Conservation (phyloP, 2,113 vertebrate species). For the Sinocyclocheilus anshuiensis region DNA sequence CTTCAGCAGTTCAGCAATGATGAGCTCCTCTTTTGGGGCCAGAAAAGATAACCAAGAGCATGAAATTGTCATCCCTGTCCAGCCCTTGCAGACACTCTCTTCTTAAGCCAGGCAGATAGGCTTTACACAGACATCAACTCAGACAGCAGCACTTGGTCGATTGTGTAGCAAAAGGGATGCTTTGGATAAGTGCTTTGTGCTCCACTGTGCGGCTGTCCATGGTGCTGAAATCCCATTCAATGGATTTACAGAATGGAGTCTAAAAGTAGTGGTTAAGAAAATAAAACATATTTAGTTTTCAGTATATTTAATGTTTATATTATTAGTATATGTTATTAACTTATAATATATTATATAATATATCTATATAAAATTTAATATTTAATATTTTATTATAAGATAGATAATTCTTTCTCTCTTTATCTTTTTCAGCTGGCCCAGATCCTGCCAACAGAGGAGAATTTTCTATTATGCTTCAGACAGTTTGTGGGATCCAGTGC, state of each 20-base stretch:
- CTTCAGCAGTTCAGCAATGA: constrained; percentile 33
- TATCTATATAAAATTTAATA: no score
- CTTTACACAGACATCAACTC: constrained; percentile 6
- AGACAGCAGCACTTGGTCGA: constrained; percentile 28
- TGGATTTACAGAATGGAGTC: background rate
- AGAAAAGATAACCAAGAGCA: constrained; percentile 24
- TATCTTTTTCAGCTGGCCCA: constrained; percentile 83
- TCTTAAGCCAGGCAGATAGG: constrained; percentile 39
- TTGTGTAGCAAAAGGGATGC: constrained; percentile 2
- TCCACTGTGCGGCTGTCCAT: constrained; percentile 14
- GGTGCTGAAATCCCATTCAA: constrained; percentile 33
- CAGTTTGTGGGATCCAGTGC: constrained; percentile 91
- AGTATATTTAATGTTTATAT: background rate
- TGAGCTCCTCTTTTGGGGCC: background rate
- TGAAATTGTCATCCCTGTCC: constrained; percentile 42
- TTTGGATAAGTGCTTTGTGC: constrained; percentile 25
- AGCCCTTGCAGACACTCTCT: constrained; percentile 18
- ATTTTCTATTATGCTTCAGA: constrained; percentile 94
- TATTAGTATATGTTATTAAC: no score
- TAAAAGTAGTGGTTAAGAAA: background rate
- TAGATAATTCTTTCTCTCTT: background rate
- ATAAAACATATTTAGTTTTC: background rate
- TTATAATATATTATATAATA: no score
- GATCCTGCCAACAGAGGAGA: constrained; percentile 95
- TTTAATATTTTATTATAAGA: no score